Base-by-base conservation (phyloP, 2,797 vertebrate genomes). In the Sternotherus odoratus region DNA sequence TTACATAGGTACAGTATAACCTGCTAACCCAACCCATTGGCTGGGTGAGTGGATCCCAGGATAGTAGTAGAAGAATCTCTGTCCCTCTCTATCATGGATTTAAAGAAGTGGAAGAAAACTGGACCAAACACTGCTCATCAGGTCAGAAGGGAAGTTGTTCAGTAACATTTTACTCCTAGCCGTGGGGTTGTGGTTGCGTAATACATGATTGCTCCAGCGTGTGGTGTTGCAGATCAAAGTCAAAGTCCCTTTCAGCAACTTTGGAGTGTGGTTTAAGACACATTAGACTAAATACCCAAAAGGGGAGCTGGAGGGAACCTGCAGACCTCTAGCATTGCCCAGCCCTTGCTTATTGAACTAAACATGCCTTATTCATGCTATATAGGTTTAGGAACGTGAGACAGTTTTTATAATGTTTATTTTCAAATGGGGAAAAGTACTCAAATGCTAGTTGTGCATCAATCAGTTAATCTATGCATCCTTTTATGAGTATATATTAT, bases 81-180 rank as follows among this genome's bases (percentile, higher is more conserved):
- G 92, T 98, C 11, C 99, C 99, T 1, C 98, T 99, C 82, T 99
- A 99, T 97, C 99, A 99, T 46, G 99, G 99, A 8, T 99, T 99
- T 96, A 99, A 99, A 97, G 99, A 99, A 96, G 99, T 99, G 89
- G 99, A 99, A 97, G 99, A 99, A 95, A 99, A 99, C 98, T 99
- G 99, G 99, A 98, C 98, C 77, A 99, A 99, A 96, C 99, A 99
- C 96, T 99, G 99, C 96, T 98, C 99, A 84, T 95, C 99, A 98
- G 99, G 99, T 99, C 97, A 97, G 97, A 88, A 79, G 43, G 26
- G 57, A 77, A 77, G 28, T n/a, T 1, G 0, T 3, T 30, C 46
- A 87, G 39, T 13, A 21, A 0, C 9, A 60, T 86, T 79, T 91
- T 12, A 83, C 81, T 82, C 36, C 26, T 39, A 36, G 48, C 28